These are phyloP conservation scores for Pachypanchax playfairii DNA, from an alignment of 2,113 vertebrate species.

Conservation along the genomic window DNA sequence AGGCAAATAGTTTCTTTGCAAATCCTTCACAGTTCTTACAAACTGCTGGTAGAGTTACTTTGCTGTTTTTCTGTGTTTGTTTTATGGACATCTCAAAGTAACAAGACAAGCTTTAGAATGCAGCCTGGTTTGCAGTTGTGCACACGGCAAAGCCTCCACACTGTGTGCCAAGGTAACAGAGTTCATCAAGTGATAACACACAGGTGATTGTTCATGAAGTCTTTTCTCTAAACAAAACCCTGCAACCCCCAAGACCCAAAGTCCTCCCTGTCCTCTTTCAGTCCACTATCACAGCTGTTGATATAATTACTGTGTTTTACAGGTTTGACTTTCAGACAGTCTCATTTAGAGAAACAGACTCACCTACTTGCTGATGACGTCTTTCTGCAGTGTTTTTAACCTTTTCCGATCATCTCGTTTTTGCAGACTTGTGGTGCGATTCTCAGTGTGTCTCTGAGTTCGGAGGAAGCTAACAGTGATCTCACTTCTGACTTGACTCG, in stretches of 20 bases:
- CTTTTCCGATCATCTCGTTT: conserved; percentile 45
- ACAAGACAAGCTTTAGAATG: background rate
- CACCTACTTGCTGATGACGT: conserved; percentile 23
- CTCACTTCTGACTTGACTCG: conserved; percentile 47
- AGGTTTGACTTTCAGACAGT: background rate
- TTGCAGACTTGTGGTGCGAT: conserved; percentile 2
- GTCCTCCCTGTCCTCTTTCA: background rate
- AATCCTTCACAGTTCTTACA: background rate
- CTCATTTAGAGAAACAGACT: background rate
- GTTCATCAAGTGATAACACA: conserved; percentile 5
- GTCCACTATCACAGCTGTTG: background rate
- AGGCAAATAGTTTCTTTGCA: background rate
- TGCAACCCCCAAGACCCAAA: background rate
- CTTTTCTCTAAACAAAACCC: conserved; percentile 9
- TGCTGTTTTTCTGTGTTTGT: no score
- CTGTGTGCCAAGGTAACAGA: background rate
- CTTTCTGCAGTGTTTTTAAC: background rate
- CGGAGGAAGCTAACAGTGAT: conserved; percentile 14
- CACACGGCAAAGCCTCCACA: background rate
- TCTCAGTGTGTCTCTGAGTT: conserved; percentile 7
- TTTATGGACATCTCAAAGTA: no score
- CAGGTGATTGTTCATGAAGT: conserved; percentile 4
- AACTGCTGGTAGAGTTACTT: background rate
- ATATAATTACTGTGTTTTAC: background rate
- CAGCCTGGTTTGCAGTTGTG: background rate